Evolutionary conservation across 2,113 vertebrate species (phyloP), one percentile per base, ranked within the genome.

Genomic region (Eulemur macaco): DNA sequence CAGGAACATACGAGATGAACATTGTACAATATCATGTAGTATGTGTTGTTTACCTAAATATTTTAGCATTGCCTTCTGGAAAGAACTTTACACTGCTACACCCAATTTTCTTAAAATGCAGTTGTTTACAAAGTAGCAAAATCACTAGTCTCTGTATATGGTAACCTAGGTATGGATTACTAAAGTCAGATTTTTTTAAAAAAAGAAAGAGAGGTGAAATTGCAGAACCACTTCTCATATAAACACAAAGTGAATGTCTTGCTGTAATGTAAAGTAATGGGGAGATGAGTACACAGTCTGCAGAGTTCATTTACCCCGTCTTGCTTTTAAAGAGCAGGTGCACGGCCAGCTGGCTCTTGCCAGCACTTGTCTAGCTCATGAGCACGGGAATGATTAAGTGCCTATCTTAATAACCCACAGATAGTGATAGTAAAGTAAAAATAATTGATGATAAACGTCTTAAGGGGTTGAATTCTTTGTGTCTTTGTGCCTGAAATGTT

Each of bases 371-470:
- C 92, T 74, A 94, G 71, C 94, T 78, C 74, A 91, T 7, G 84
- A 93, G 93, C 93, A 23, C 1, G 1, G 54, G 69, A 45, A 92
- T 97, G 97, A 97, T 96, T 92, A 94, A 97, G 95, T 94, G 63
- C 56, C 86, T 56, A 77, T 66, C 92, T 95, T 96, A 95, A 92
- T 97, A 96, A 97, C 69, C 45, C 74, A 91, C 86, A 95, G 89
- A 97, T 56, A 97, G 78, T 54, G 56, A 39, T 91, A 81, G 73
- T 92, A 84, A 94, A 97, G 96, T 94, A 86, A 95, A 94, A 96
- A 50, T 76, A 96, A 97, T 93, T 92, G 86, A 97, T 95, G 91
- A 86, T 86, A 94, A 91, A 95, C 81, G 94, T 96, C 95, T 95
- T 63, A 90, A 95, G 92, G 64, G 80, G 60, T 71, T 96, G 64